Evolutionary conservation across 2,888 invertebrate genomes (phyloP), one percentile per base, ranked within the genome.

Genomic region (Baccha elongata): DNA sequence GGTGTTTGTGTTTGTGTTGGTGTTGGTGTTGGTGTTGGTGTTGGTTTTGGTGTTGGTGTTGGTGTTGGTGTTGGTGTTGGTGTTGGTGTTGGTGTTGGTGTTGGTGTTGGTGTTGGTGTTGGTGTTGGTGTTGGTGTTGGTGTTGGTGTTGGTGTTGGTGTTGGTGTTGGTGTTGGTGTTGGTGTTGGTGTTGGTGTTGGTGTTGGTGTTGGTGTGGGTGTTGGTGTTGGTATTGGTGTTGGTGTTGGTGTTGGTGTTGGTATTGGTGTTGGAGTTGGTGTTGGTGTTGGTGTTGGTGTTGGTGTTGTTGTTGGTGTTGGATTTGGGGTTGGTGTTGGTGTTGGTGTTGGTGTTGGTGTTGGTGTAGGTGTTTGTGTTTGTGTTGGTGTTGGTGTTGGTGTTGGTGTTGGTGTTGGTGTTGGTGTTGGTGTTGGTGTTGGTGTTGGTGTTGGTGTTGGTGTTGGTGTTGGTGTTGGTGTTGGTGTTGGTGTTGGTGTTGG

Each of bases 201-300:
- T 42, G 42, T 42, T n/a, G n/a, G n/a, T n/a, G n/a, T n/a, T n/a
- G n/a, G n/a, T n/a, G n/a, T n/a, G n/a, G n/a, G n/a, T n/a, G n/a
- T n/a, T n/a, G n/a, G n/a, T n/a, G n/a, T n/a, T n/a, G n/a, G n/a
- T n/a, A n/a, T n/a, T n/a, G n/a, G n/a, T n/a, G n/a, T n/a, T n/a
- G n/a, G n/a, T n/a, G n/a, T n/a, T n/a, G n/a, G n/a, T n/a, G n/a
- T n/a, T n/a, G n/a, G n/a, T n/a, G n/a, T n/a, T n/a, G n/a, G n/a
- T n/a, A n/a, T n/a, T n/a, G n/a, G n/a, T n/a, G n/a, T n/a, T n/a
- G n/a, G n/a, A n/a, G n/a, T n/a, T 42, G 15, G 42, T 42, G 42
- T 42, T 42, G 15, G 42, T 42, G 42, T 42, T 42, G 15, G 42
- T 42, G 42, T 42, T 42, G 15, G 42, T 42, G 42, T 42, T 42